Base-by-base conservation (phyloP, 2,888 invertebrate genomes). In the Lasioglossum figueresi region DNA sequence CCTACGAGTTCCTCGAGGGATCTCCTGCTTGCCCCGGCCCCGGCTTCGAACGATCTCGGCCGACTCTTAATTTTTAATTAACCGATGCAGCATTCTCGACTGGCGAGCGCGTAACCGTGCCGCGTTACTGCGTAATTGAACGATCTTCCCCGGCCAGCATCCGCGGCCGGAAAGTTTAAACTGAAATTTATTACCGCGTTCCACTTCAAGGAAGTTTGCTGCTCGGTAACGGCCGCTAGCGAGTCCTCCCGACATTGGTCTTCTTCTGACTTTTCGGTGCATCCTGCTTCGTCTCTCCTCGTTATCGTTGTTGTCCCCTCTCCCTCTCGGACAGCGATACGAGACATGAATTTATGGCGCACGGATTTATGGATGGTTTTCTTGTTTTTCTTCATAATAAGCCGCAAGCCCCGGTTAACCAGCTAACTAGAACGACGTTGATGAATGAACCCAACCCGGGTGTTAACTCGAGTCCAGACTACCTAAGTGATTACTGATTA, bases 61-160 rank as follows among this genome's bases (percentile, higher is more conserved):
- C 31, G 27, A 85, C 85, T 89, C 88, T 91, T 88, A 90, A 92
- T 91, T 91, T 92, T 91, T 91, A 91, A 92, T 90, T 89, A 91
- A 89, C 85, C 88, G 45, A 72, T 78, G 75, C 59, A 77, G 75
- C 83, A 80, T 80, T 80, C 80, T 56, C 56, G 56, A 56, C 56
- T 3, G 56, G 70, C 81, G 72, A 88, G 85, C 80, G 88, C 81
- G 87, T 91, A 91, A 89, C 87, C 82, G 76, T 79, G 77, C 66
- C 87, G 83, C 82, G 89, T 86, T 84, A 77, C 85, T 81, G 85
- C 86, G 84, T 91, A 90, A 92, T 91, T 89, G 90, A 91, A 91
- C 91, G 92, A 90, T 91, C 84, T 88, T 85, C 6, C 5, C 86
- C 77, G 68, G 81, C 82, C 82, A 74, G 56, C 74, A 76, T 66